Conservation (phyloP, 2,888 invertebrate species). For the Silvanus unidentatus region DNA sequence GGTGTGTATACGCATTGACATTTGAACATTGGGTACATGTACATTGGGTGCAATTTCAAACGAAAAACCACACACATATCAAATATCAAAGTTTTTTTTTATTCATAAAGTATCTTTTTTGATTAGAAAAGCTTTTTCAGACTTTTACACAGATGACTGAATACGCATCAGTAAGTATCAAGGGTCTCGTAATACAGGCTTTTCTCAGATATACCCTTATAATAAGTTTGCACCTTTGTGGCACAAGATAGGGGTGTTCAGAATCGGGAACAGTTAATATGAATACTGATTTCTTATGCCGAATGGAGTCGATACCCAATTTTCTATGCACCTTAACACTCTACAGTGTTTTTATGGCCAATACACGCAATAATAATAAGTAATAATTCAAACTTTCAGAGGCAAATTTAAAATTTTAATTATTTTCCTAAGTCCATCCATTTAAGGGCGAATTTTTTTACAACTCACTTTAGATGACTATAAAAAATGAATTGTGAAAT, state of each 20-base stretch:
- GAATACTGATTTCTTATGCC: conserved; percentile 40
- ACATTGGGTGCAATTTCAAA: too few species aligned
- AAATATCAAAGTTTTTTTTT: conserved; percentile 17
- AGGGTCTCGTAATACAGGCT: conserved; percentile 42
- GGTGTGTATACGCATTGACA: too few species aligned
- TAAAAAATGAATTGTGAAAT: too few species aligned
- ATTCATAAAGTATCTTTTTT: conserved; percentile 30
- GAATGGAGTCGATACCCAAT: conserved; percentile 22
- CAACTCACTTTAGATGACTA: too few species aligned
- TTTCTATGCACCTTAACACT: too few species aligned
- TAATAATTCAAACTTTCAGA: too few species aligned
- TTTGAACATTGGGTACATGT: too few species aligned
- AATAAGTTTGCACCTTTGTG: conserved; percentile 45
- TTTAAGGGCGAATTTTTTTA: too few species aligned
- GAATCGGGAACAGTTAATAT: conserved; percentile 43
- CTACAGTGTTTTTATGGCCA: too few species aligned
- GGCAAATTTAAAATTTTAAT: too few species aligned
- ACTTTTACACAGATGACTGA: conserved; percentile 42
- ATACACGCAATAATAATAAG: too few species aligned
- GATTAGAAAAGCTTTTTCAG: conserved; percentile 37
- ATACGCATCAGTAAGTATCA: conserved; percentile 41
- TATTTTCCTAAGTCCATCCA: too few species aligned
- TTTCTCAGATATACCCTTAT: conserved; percentile 43
- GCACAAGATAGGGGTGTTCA: conserved; percentile 30
- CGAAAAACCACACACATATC: conserved; percentile 9